Evolutionary conservation across 2,113 vertebrate genomes (phyloP), one percentile per base, ranked within the genome.

Genomic region (Trematocara zebra): DNA sequence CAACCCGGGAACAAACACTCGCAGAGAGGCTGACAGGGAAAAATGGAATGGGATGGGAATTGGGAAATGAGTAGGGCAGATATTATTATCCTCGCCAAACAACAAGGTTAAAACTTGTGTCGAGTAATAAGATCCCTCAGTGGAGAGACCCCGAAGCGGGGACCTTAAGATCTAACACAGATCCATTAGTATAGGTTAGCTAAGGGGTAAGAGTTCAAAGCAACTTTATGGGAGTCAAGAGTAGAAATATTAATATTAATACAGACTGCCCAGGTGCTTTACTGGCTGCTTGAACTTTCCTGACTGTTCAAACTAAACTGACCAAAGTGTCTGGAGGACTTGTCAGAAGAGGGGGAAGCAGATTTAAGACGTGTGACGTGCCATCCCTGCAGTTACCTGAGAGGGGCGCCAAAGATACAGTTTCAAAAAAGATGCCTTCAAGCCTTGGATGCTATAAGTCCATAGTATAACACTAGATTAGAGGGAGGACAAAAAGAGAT

Each of bases 1-100:
- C 95, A 94, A 93, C 82, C 20, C 54, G 84, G 89, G 89, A 94
- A 90, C 91, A 94, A 95, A 95, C 92, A 92, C 91, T 90, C 10
- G 3, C 82, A 20, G 85, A 80, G 91, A 54, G 81, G 82, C 87
- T 92, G 92, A 93, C 89, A 51, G 88, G 85, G 84, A 85, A 83
- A 87, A 89, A 91, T 88, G 74, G 83, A 47, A 69, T 53, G 82
- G 82, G 78, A 67, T 57, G 51, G 88, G 85, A 90, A 82, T 49
- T 64, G 64, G 86, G 78, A 56, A 87, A 81, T 49, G 67, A 91
- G 74, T 11, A 44, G 64, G 82, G 76, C 72, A 84, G 87, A 84
- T 67, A 81, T 79, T 67, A 81, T 79, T 33, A 84, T 69, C 56
- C 11, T 12, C 52, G 7, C 69, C 52, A 80, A 82, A 90, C 87